Base-by-base conservation (phyloP, 2,113 vertebrate species). In the Dicerorhinus sumatrensis region DNA sequence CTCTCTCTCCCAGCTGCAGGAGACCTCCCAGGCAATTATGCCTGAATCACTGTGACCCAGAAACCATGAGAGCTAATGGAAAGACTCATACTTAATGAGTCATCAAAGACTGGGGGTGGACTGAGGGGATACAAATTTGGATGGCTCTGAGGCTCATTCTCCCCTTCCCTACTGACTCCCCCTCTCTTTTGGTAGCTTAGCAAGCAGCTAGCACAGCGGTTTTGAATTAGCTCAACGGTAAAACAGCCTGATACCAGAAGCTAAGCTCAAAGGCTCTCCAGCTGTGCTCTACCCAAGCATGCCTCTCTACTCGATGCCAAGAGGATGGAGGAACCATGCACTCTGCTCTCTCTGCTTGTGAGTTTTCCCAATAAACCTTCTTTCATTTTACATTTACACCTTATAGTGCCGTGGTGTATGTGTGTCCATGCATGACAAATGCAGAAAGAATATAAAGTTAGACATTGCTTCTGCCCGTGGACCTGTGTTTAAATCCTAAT, bases 331-430 rank as follows among this genome's bases (percentile, higher is more conserved):
- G 63, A 77, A n/a, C 60, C 65, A 33, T 56, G 14, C 5, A 81
- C 70, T 80, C 56, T 12, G 33, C 65, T 46, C 33, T 56, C 72
- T 91, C 58, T 76, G 76, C 42, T 89, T 91, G 75, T 86, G 63
- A 62, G 14, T 84, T 89, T 93, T 51, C 48, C 63, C 33, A 72
- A 33, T 75, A 87, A 96, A 25, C 11, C 25, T 65, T 42, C n/a
- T 72, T 95, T 97, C 89, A 79, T 93, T 96, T 98, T 92, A 77
- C 6, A 36, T 33, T 54, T 94, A 67, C 1, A 75, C 54, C 31
- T 76, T 60, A 72, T 21, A 76, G 63, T 73, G 12, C 39, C 3
- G 0, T 60, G 21, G 23, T 82, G 3, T 62, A 67, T 76, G 29
- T 87, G 18, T 77, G 42, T 5, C 25, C 60, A 51, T 81, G 86